Percentiles rank a stretch among this genome's conserved stretches.
Evolutionary conservation across 2,888 invertebrate genomes (phyloP).

Genomic region (Ametastegia equiseti): DNA sequence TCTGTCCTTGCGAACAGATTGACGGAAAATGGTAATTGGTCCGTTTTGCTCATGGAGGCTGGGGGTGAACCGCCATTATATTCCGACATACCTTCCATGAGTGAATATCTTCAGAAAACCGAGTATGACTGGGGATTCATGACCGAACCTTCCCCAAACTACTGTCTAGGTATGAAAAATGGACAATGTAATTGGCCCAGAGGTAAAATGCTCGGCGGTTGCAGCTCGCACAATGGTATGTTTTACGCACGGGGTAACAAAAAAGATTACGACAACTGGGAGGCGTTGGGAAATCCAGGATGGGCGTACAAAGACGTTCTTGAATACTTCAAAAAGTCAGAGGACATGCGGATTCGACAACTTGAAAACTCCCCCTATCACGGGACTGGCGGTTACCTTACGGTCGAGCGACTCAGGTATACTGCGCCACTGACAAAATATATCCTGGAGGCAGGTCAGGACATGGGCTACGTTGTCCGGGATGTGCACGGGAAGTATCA

Average conservation of each 20-base stretch:
- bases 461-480: not conserved
- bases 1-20: slow-evolving; percentile 83
- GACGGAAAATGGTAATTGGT: not conserved
- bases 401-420: slow-evolving; percentile 85
- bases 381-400: slow-evolving; percentile 84
- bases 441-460: slow-evolving; percentile 82
- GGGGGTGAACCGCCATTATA: slow-evolving; percentile 92
- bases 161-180: slow-evolving; percentile 75
- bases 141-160: slow-evolving; percentile 84
- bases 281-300: slow-evolving; percentile 73
- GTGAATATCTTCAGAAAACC: slow-evolving; percentile 87
- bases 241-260: slow-evolving; percentile 76
- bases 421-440: slow-evolving; percentile 62
- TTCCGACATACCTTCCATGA: slow-evolving; percentile 89
- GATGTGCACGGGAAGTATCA: not conserved
- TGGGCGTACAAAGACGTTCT: slow-evolving; percentile 71
- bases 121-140: slow-evolving; percentile 93
- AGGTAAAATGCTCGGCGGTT: slow-evolving; percentile 76
- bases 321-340: slow-evolving; percentile 77
- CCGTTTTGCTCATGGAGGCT: slow-evolving; percentile 86
- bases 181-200: slow-evolving; percentile 69
- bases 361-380: slow-evolving; percentile 81
- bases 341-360: slow-evolving; percentile 85
- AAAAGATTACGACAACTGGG: slow-evolving; percentile 76
- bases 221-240: slow-evolving; percentile 77